Evolutionary conservation across 2,888 invertebrate genomes (phyloP).

Genomic region (Fragum fragum): DNA sequence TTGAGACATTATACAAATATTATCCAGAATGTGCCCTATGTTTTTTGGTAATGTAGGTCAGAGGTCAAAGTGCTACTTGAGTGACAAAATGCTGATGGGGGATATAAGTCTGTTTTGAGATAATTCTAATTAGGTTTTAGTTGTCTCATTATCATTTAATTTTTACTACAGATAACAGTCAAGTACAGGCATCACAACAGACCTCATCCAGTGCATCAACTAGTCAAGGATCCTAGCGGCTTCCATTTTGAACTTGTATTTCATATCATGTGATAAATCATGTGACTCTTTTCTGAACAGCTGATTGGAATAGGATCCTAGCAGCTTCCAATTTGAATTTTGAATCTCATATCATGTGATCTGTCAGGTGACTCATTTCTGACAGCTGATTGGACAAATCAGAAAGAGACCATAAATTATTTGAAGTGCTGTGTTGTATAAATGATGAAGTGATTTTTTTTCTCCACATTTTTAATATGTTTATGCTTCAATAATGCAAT

Average conservation of each 20-base stretch:
- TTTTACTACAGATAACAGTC: constrained; percentile 14
- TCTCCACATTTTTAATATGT: background rate
- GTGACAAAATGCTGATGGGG: too few species aligned
- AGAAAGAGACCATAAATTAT: constrained; percentile 7
- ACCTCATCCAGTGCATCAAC: constrained; percentile 20
- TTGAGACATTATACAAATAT: too few species aligned
- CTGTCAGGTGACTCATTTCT: constrained; percentile 12
- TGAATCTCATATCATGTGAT: constrained; percentile 6
- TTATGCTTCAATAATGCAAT: too few species aligned
- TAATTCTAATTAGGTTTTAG: too few species aligned
- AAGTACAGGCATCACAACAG: constrained; percentile 27
- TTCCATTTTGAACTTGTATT: background rate
- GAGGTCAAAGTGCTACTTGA: too few species aligned
- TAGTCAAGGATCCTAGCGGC: constrained; percentile 61
- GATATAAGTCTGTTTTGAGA: too few species aligned
- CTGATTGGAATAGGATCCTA: constrained; percentile 54
- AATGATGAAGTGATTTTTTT: background rate
- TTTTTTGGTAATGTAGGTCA: too few species aligned
- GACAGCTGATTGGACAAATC: constrained; percentile 8
- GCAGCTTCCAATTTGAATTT: constrained; percentile 29
- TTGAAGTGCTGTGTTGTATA: constrained; percentile 13
- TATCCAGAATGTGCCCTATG: too few species aligned
- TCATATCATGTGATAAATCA: constrained; percentile 36
- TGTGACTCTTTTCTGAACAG: constrained; percentile 19
- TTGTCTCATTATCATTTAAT: too few species aligned